phyloP scores from a whole-genome alignment of 1,140 invertebrate species.

The Pomacea maculata region DNA sequence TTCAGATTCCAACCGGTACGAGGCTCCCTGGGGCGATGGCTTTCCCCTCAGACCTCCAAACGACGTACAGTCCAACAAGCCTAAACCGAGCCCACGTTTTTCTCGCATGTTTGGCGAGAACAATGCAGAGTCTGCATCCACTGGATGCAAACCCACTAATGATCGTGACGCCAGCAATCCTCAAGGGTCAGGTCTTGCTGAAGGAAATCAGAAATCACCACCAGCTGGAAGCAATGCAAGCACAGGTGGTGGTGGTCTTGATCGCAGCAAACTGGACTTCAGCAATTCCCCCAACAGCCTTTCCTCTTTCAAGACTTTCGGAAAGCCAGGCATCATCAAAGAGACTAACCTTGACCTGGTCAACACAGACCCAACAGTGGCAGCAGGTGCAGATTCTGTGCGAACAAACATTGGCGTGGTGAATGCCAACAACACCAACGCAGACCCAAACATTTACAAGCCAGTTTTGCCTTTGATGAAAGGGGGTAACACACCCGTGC shows the following conservation, averaged over 20 bases:
- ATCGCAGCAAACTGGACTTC: constrained; percentile 22
- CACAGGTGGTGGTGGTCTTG: not conserved
- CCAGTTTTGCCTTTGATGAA: constrained; percentile 47
- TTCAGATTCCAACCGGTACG: constrained; percentile 18
- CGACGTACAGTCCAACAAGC: constrained; percentile 26
- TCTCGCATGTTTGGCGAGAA: constrained; percentile 48
- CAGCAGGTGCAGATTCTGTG: constrained; percentile 14
- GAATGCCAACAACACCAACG: not conserved
- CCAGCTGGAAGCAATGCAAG: not conserved
- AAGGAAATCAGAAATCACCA: constrained; percentile 13
- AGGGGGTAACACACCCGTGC: constrained; percentile 23
- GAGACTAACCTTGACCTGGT: constrained; percentile 40
- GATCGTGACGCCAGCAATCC: not conserved
- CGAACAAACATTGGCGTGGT: too few species aligned
- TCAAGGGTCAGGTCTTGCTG: constrained; percentile 4
- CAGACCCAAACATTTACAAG: constrained; percentile 38
- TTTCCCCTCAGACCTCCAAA: not conserved
- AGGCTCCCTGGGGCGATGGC: constrained; percentile 18
- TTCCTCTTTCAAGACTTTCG: constrained; percentile 33
- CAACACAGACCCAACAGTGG: constrained; percentile 21
- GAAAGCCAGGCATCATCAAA: constrained; percentile 26
- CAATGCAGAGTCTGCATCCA: not conserved
- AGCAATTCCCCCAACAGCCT: constrained; percentile 20
- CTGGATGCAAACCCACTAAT: not conserved
- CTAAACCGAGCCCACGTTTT: constrained; percentile 58